Conservation (phyloP, 1,140 invertebrate genomes). For the Eciton burchellii region DNA sequence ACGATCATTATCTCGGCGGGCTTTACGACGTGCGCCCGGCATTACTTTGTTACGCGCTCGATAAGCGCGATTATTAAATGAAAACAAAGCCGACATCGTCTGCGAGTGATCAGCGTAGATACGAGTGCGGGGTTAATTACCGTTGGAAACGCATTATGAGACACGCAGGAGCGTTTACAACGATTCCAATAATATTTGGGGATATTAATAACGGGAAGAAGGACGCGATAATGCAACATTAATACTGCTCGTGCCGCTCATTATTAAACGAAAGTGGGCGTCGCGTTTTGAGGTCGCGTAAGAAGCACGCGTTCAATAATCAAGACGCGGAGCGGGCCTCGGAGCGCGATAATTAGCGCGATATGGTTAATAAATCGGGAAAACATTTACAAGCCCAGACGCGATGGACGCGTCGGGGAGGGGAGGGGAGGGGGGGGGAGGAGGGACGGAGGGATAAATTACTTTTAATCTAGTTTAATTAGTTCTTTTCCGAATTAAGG, state of each 20-base stretch:
- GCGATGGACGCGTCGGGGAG: too few species aligned
- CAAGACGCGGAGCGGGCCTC: too few species aligned
- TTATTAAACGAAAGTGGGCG: too few species aligned
- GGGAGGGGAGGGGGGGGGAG: too few species aligned
- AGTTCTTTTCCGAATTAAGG: too few species aligned
- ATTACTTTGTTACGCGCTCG: constrained; percentile 27
- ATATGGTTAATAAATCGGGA: too few species aligned
- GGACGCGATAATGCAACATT: background rate
- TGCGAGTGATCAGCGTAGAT: background rate
- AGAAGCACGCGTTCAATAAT: too few species aligned
- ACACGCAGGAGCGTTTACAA: background rate
- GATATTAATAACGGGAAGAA: constrained; percentile 14
- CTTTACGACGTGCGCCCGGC: background rate
- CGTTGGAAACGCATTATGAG: background rate
- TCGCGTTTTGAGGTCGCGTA: too few species aligned
- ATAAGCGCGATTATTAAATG: constrained; percentile 44
- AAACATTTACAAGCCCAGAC: too few species aligned
- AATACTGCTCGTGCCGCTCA: background rate
- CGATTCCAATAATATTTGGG: constrained; percentile 13
- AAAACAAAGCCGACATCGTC: constrained; percentile 21
- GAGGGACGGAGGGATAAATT: too few species aligned
- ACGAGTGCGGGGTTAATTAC: constrained; percentile 29
- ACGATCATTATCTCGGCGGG: constrained; percentile 18
- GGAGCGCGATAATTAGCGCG: too few species aligned
- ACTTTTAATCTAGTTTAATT: too few species aligned